Evolutionary conservation across 2,113 vertebrate species (phyloP), one percentile per base, ranked within the genome.

Genomic region (Pelodiscus sinensis): DNA sequence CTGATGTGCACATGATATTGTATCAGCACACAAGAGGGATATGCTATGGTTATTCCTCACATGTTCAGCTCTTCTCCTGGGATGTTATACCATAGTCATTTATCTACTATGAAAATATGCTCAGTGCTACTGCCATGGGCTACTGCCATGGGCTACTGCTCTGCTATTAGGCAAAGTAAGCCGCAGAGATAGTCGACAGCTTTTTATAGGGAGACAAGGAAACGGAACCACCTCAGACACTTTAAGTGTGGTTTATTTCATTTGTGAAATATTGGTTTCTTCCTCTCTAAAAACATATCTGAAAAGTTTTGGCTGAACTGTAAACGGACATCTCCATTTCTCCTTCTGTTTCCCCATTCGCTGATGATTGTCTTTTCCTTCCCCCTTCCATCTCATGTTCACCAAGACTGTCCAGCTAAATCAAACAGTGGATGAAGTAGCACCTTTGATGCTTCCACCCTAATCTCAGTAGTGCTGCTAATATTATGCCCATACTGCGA

Each of bases 271-370:
- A 13, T 18, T 92, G 60, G 35, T 44, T 44, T 24, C 35, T 24
- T 24, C 10, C 35, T 44, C 21, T 21, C 35, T 24, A 22, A 44
- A 71, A 75, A 44, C 11, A 4, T 44, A 75, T 75, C 35, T 60
- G 84, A 31, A 21, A 87, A 78, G 6, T 13, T 3, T 51, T 75
- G n/a, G 79, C 79, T 87, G 27, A 2, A 86, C 2, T 82, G 52
- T 85, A 94, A 94, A 92, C 51, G 7, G 91, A n/a, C 1, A 85
- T 54, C 31, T 78, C 14, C 62, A 89, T 90, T 92, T 31, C 29
- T 81, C 29, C 62, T 84, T 38, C 73, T 80, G 73, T 81, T 52
- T 78, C 5, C 58, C 14, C 50, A 50, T 44, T 87, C 62, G 18
- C 14, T n/a, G 15, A 68, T 68, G 62, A 31, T 6, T 31, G 29